These are phyloP conservation scores for Motacilla alba DNA, from an alignment of 2,113 vertebrate species.

Conservation along the genomic window DNA sequence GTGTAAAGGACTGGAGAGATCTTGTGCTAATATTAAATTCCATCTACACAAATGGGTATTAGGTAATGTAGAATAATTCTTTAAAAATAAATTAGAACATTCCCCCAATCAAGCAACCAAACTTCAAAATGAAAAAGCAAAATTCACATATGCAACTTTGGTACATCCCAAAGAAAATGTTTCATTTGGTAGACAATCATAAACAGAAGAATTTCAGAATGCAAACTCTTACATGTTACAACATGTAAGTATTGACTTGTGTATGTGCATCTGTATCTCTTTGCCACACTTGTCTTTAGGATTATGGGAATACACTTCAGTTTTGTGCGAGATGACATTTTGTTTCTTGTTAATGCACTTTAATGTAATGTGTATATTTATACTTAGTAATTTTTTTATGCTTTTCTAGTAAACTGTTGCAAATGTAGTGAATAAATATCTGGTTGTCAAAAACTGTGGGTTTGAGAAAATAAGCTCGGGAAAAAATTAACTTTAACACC, in stretches of 20 bases:
- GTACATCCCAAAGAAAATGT: neutral
- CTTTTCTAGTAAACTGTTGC: conserved; percentile 58
- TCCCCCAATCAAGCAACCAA: neutral
- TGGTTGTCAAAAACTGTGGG: neutral
- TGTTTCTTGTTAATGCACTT: conserved; percentile 45
- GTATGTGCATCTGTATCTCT: neutral
- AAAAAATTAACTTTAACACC: neutral
- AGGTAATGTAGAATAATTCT: neutral
- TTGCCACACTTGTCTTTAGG: neutral
- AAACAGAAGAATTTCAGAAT: neutral
- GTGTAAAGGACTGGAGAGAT: neutral
- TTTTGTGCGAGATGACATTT: neutral
- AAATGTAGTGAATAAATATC: conserved; percentile 63
- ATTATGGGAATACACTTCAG: neutral
- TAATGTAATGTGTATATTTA: conserved; percentile 9
- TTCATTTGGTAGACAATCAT: neutral
- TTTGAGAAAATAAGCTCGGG: neutral
- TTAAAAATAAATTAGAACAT: neutral
- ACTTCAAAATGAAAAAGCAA: neutral
- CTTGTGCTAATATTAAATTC: neutral
- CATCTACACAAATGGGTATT: neutral
- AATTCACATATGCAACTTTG: neutral
- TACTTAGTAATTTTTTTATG: neutral
- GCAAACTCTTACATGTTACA: neutral
- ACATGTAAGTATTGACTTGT: neutral